Evolutionary conservation across 2,113 vertebrate species (phyloP).

Genomic region (Balaenoptera acutorostrata): DNA sequence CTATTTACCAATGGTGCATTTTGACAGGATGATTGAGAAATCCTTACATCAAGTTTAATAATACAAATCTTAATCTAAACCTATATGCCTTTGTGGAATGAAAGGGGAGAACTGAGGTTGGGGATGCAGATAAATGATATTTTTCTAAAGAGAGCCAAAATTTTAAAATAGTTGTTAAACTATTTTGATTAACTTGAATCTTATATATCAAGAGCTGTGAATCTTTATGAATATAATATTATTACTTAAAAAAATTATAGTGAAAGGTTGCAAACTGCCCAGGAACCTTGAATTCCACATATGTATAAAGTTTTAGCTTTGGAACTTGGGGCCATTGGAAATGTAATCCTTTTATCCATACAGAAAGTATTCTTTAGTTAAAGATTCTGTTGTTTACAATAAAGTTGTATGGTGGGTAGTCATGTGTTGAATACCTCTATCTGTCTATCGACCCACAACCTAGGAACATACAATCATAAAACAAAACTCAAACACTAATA

Average conservation of each 20-base stretch:
- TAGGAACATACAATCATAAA: not conserved
- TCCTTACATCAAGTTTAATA: not conserved
- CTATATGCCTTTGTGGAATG: not conserved
- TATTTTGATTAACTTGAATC: not conserved
- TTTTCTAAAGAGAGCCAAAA: not conserved
- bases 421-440: not conserved
- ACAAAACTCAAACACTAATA: not conserved
- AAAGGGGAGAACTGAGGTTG: not conserved
- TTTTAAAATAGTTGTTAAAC: not conserved
- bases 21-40: not conserved
- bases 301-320: not conserved
- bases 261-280: not conserved
- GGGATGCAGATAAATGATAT: not conserved
- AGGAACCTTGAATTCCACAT: not conserved
- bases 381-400: not conserved
- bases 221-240: not conserved
- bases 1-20: not conserved
- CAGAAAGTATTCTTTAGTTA: not conserved
- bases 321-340: not conserved
- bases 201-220: not conserved
- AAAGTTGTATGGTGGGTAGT: not conserved
- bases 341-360: not conserved
- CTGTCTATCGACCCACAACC: not conserved
- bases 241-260: not conserved
- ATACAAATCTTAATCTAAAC: not conserved